phyloP scores from a whole-genome alignment of 2,113 vertebrate genomes.

The Sturnira hondurensis region DNA sequence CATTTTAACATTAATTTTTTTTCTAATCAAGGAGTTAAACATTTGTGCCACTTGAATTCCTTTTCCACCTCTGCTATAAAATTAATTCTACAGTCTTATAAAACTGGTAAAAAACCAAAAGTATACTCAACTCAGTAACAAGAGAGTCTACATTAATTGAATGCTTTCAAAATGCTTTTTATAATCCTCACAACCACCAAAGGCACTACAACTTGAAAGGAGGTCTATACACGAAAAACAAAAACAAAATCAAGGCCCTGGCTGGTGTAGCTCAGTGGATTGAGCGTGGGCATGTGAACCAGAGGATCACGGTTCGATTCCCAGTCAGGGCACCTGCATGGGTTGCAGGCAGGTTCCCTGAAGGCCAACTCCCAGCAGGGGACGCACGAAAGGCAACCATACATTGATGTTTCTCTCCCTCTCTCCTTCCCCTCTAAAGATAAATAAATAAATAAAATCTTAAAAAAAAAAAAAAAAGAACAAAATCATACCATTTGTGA shows the following conservation, averaged over 20 bases:
- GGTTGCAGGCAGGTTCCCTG: too few species aligned
- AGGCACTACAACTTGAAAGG: background rate
- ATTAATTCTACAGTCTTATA: conserved; percentile 10
- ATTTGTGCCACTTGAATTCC: background rate
- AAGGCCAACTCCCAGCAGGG: too few species aligned
- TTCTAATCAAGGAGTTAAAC: background rate
- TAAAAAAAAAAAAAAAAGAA: too few species aligned
- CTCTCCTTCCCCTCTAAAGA: too few species aligned
- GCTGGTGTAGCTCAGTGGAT: too few species aligned
- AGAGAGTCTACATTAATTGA: background rate
- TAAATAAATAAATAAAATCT: too few species aligned
- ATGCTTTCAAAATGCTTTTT: background rate
- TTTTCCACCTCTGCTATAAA: background rate
- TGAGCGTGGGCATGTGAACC: too few species aligned
- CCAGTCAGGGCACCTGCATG: too few species aligned
- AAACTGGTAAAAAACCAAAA: conserved; percentile 13
- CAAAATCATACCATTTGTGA: background rate
- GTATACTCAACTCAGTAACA: background rate
- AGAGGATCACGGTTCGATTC: too few species aligned
- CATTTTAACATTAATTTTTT: background rate
- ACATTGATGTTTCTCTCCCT: too few species aligned
- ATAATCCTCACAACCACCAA: background rate
- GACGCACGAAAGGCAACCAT: too few species aligned
- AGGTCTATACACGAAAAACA: background rate
- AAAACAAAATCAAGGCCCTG: too few species aligned